Evolutionary conservation across 1,140 invertebrate genomes (phyloP).

Genomic region (Drosophila persimilis): DNA sequence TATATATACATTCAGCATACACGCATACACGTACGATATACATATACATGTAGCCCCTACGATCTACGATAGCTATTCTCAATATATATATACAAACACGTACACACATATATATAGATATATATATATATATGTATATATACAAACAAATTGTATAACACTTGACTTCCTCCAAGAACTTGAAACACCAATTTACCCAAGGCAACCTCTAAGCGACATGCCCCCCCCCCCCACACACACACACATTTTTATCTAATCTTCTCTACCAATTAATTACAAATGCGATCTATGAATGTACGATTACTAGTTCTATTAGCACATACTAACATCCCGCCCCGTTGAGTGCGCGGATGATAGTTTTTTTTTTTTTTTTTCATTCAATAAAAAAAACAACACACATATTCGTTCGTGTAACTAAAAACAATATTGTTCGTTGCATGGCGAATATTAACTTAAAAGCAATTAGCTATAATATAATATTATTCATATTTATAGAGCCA

Average conservation of each 20-base stretch:
- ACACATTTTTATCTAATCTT: constrained; percentile 51
- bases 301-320: constrained; percentile 46
- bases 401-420: constrained; percentile 58
- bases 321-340: constrained; percentile 14
- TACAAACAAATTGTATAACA: constrained; percentile 38
- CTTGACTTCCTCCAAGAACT: constrained; percentile 29
- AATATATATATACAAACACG: constrained; percentile 23
- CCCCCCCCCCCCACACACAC: constrained; percentile 25
- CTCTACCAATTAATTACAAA: constrained; percentile 52
- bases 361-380: constrained; percentile 51
- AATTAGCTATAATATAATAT: constrained; percentile 69
- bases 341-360: constrained; percentile 57
- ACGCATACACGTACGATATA: constrained; percentile 24
- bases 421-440: constrained; percentile 48
- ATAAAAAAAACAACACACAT: not conserved
- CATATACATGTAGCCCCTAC: constrained; percentile 15
- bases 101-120: constrained; percentile 4
- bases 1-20: constrained; percentile 52
- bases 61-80: constrained; percentile 44
- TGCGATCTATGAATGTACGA: constrained; percentile 34
- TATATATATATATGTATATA: constrained; percentile 9
- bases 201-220: constrained; percentile 19
- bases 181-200: constrained; percentile 39
- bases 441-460: constrained; percentile 79
- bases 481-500: constrained; percentile 80